Conservation (phyloP, 2,888 invertebrate species). For the Melieria picta region DNA sequence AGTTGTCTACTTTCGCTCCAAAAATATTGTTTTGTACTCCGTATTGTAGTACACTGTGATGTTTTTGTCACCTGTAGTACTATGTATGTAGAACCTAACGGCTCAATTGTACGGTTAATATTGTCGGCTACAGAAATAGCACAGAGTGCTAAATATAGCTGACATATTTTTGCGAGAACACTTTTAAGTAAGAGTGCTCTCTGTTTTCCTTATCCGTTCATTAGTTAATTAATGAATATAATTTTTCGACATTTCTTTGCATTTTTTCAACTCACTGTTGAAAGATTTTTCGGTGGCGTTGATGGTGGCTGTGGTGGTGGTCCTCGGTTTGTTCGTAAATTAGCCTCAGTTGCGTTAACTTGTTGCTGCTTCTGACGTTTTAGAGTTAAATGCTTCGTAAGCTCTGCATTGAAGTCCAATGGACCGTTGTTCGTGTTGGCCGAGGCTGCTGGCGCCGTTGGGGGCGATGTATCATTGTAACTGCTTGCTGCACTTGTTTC, state of each 20-base stretch:
- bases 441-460: constrained; percentile 39
- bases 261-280: constrained; percentile 67
- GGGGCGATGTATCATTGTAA: constrained; percentile 46
- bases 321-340: constrained; percentile 70
- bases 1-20: too few relatives aligned
- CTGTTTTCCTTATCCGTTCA: too few relatives aligned
- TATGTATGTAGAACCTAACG: too few relatives aligned
- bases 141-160: constrained; percentile 22
- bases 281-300: constrained; percentile 70
- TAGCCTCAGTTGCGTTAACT: constrained; percentile 64
- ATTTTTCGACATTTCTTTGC: background rate
- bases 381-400: constrained; percentile 64
- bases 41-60: too few relatives aligned
- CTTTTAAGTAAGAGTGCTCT: too few relatives aligned
- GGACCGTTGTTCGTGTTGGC: constrained; percentile 52
- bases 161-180: background rate
- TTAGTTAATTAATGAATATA: too few relatives aligned
- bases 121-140: background rate
- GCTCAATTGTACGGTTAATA: too few relatives aligned
- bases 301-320: constrained; percentile 86
- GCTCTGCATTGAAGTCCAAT: constrained; percentile 65
- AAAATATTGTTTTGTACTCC: too few relatives aligned
- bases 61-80: too few relatives aligned
- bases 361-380: constrained; percentile 61
- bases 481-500: constrained; percentile 42